Evolutionary conservation across 2,797 vertebrate species (phyloP), one percentile per base, ranked within the genome.

Genomic region (Denticeps clupeoides): DNA sequence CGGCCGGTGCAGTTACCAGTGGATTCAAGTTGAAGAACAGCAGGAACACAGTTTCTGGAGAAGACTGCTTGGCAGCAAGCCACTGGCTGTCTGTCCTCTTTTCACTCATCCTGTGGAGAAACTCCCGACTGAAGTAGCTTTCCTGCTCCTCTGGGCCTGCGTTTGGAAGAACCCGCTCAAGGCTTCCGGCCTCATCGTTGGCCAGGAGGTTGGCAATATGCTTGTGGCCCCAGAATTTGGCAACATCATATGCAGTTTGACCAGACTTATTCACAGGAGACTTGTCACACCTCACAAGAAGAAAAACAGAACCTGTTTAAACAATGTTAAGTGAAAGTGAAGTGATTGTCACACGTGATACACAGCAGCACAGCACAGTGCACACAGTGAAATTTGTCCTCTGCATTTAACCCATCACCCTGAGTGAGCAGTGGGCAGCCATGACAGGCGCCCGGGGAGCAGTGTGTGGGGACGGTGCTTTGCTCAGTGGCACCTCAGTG

Each of bases 211-310:
- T 58, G 57, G 71, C 73, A 62, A 96, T 73, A 60, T 90, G 87
- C 38, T 78, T 77, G 78, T 93, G 87, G 3, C 91, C 93, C 93
- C 93, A 96, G 75, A 97, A 95, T 64, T 71, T 78, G 57, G 90
- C 89, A 42, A 97, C 82, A 27, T 97, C 90, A 45, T 82, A 71
- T 49, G 92, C 90, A 3, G 88, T 94, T 62, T 98, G 90, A 1
- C 72, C 86, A 10, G 90, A 90, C 43, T 77, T 76, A 75, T 94
- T 98, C 42, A 82, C 50, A 0, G 72, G 37, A 28, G 79, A 79
- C 32, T 59, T 86, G 65, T 94, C 85, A 53, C 90, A 92, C 53
- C 91, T 94, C 49, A 45, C 22, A 41, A 43, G 11, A 32, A 16
- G 27, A 3, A 37, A 7, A 40, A 9, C 12, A 41, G 9, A 23